Percentiles rank a stretch among this genome's conserved stretches.
These are phyloP conservation scores for Diplazon laetatorius DNA, from an alignment of 2,888 invertebrate genomes.

Conservation along the genomic window DNA sequence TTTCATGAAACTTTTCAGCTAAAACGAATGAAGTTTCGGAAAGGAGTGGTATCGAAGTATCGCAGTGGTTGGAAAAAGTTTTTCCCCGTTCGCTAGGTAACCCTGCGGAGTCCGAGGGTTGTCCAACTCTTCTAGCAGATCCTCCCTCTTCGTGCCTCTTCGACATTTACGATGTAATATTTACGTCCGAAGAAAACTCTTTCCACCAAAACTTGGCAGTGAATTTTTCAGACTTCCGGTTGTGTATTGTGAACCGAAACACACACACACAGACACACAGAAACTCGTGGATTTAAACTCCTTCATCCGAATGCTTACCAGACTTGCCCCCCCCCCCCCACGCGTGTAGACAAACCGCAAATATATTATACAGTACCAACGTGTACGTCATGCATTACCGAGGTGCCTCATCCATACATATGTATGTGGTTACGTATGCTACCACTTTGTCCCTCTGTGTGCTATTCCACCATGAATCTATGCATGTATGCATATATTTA, in stretches of 20 bases:
- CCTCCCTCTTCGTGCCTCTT: conserved; percentile 1
- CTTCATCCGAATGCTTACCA: conserved; percentile 6
- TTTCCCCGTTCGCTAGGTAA: conserved; percentile 33
- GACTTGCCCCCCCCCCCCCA: not conserved
- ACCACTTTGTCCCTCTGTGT: conserved; percentile 52
- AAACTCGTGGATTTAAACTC: not conserved
- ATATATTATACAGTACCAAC: conserved; percentile 11
- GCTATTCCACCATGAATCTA: conserved; percentile 34
- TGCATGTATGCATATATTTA: conserved; percentile 58
- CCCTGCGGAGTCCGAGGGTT: conserved; percentile 14
- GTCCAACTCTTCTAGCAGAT: not conserved
- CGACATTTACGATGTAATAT: conserved; percentile 46
- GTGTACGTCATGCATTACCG: conserved; percentile 26
- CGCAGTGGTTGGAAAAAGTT: conserved; percentile 52
- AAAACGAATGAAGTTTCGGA: not conserved
- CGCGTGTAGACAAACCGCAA: conserved; percentile 10
- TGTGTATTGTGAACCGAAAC: not conserved
- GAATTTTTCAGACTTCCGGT: not conserved
- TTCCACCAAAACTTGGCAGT: not conserved
- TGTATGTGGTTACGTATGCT: conserved; percentile 59
- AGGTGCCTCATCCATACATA: conserved; percentile 34
- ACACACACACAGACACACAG: not conserved
- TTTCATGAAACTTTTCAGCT: conserved; percentile 28
- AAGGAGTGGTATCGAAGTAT: conserved; percentile 24
- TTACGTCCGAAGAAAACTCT: conserved; percentile 40